Conservation (phyloP, 2,797 vertebrate species). For the Apogon talboti region DNA sequence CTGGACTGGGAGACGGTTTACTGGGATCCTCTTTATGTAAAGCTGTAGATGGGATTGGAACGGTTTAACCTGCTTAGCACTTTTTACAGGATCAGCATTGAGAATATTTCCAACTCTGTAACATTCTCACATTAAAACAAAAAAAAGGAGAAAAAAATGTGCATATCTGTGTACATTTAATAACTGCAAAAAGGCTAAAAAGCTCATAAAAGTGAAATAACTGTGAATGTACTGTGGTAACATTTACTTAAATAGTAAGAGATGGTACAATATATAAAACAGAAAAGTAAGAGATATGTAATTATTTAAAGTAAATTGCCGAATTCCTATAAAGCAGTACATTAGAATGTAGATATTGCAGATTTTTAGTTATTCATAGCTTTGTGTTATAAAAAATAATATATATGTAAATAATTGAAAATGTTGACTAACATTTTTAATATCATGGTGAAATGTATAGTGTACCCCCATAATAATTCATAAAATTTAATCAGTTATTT, state of each 20-base stretch:
- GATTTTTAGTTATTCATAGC: background rate
- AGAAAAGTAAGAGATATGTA: too few species aligned
- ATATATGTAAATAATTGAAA: background rate
- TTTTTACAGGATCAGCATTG: constrained; percentile 28
- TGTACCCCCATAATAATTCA: background rate
- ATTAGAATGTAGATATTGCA: background rate
- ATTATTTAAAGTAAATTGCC: background rate
- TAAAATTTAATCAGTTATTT: constrained; percentile 1
- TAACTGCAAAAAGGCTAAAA: background rate
- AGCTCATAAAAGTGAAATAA: constrained; percentile 5
- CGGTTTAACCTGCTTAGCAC: constrained; percentile 65
- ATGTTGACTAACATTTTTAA: background rate
- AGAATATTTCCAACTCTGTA: constrained; percentile 17
- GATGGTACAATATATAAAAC: background rate
- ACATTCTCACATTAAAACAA: background rate
- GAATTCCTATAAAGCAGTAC: background rate
- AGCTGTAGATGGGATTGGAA: constrained; percentile 69
- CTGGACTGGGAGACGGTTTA: constrained; percentile 23
- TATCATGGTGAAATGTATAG: constrained; percentile 1
- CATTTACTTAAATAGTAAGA: background rate
- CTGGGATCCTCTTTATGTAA: constrained; percentile 68
- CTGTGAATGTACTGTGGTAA: too few species aligned
- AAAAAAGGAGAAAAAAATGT: background rate
- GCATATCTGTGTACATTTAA: background rate
- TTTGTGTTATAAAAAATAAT: background rate